Percentiles rank a stretch among this genome's conserved stretches.
Conservation (phyloP, 2,113 vertebrate genomes). For the Seriola quinqueradiata region DNA sequence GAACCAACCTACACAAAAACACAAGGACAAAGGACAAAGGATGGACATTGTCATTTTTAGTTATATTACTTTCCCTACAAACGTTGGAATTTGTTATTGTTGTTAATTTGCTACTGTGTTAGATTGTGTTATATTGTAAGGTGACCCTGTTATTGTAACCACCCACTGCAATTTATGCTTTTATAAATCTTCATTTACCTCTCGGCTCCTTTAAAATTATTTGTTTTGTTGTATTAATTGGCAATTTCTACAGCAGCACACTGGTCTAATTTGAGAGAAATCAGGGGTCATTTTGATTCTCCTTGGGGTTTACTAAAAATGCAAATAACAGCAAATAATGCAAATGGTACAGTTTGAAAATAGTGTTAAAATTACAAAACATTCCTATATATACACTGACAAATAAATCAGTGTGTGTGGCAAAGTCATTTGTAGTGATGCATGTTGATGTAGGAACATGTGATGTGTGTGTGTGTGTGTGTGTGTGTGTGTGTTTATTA, state of each 20-base stretch:
- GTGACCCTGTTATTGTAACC: not conserved
- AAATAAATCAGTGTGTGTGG: not conserved
- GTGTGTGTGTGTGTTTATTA: not conserved
- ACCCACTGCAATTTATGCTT: not conserved
- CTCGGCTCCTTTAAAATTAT: not conserved
- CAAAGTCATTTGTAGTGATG: too few species aligned
- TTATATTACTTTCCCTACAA: not conserved
- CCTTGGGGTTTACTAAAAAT: not conserved
- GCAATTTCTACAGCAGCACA: not conserved
- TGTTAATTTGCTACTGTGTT: not conserved
- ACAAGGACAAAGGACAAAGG: not conserved
- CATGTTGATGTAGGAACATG: too few species aligned
- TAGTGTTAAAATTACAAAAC: not conserved
- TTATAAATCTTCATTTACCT: not conserved
- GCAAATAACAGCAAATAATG: not conserved
- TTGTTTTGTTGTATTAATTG: not conserved
- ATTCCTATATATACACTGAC: not conserved
- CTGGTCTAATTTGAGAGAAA: not conserved
- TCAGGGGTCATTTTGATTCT: not conserved
- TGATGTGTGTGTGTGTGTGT: not conserved
- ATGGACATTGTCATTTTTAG: not conserved
- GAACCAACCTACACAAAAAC: not conserved
- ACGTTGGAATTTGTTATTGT: not conserved
- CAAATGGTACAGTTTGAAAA: not conserved
- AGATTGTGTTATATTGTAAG: not conserved